phyloP scores from a whole-genome alignment of 2,888 invertebrate genomes.

The Synanthedon andrenaeformis region DNA sequence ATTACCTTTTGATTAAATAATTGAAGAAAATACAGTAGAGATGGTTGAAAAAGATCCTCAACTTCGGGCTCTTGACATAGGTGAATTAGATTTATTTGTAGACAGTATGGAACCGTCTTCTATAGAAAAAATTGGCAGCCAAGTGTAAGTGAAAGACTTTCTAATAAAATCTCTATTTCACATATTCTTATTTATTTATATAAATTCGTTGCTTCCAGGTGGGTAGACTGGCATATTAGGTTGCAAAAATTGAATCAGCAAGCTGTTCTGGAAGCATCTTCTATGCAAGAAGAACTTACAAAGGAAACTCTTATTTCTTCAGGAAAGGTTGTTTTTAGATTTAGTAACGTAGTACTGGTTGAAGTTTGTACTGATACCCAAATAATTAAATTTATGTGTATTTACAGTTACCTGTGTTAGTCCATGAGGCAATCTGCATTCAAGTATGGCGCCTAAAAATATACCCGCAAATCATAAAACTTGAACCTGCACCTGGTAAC shows the following conservation, averaged over 20 bases:
- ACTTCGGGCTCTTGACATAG: constrained; percentile 70
- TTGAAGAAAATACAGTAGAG: constrained; percentile 3
- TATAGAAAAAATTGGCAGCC: constrained; percentile 76
- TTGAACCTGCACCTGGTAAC: constrained; percentile 74
- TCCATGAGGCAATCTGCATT: constrained; percentile 86
- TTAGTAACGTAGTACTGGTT: not conserved
- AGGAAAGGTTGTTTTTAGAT: constrained; percentile 71
- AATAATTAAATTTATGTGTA: no score
- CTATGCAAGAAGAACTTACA: constrained; percentile 83
- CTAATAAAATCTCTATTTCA: not conserved
- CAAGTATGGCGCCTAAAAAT: constrained; percentile 88
- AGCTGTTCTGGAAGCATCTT: constrained; percentile 83
- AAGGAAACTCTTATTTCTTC: constrained; percentile 84
- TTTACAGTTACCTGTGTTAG: constrained; percentile 75
- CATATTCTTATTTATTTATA: not conserved
- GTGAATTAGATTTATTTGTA: constrained; percentile 81
- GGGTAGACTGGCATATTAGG: constrained; percentile 86
- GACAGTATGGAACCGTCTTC: constrained; percentile 76
- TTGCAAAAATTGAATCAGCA: constrained; percentile 90
- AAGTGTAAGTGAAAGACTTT: constrained; percentile 30
- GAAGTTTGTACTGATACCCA: no score
- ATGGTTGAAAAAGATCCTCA: constrained; percentile 66
- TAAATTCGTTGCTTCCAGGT: constrained; percentile 54
- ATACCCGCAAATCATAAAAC: constrained; percentile 79
- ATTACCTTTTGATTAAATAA: no score